A percentile compares a stretch with the other conserved stretches of the same genome.
Conservation (phyloP, 2,888 invertebrate genomes). For the Allolobophora icterica region DNA sequence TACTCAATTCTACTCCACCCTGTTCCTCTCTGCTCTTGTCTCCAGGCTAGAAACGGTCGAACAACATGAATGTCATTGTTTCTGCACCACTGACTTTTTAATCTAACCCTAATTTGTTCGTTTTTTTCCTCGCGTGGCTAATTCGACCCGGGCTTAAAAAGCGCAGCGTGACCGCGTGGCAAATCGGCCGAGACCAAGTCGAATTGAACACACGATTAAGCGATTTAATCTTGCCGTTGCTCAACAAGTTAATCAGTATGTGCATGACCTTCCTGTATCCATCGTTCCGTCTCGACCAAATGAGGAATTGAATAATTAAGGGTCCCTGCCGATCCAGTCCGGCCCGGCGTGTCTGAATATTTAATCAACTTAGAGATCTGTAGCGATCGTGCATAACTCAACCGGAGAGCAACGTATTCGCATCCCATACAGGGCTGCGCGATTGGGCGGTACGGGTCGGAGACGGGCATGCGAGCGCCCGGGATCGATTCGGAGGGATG, state of each 20-base stretch:
- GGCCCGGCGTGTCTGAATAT: background rate
- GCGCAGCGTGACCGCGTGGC: conserved; percentile 1
- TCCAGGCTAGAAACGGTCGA: too few relatives aligned
- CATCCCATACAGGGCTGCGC: too few relatives aligned
- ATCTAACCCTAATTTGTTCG: background rate
- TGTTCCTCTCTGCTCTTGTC: too few relatives aligned
- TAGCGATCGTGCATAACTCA: too few relatives aligned
- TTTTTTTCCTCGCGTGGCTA: background rate
- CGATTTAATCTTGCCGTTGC: background rate
- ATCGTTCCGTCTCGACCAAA: background rate
- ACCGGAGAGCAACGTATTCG: too few relatives aligned
- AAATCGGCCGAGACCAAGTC: background rate
- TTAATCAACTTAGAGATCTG: background rate
- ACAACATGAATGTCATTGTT: too few relatives aligned
- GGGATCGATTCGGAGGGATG: background rate
- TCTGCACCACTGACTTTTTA: too few relatives aligned
- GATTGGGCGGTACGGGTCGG: too few relatives aligned
- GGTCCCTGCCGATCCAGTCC: background rate
- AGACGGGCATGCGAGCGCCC: background rate
- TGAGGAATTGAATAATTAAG: background rate
- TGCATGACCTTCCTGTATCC: background rate
- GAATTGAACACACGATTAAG: conserved; percentile 10
- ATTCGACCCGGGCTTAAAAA: background rate
- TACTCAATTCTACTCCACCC: too few relatives aligned
- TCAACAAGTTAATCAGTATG: too few relatives aligned